Conservation (phyloP, 2,797 vertebrate species). For the Varecia variegata region DNA sequence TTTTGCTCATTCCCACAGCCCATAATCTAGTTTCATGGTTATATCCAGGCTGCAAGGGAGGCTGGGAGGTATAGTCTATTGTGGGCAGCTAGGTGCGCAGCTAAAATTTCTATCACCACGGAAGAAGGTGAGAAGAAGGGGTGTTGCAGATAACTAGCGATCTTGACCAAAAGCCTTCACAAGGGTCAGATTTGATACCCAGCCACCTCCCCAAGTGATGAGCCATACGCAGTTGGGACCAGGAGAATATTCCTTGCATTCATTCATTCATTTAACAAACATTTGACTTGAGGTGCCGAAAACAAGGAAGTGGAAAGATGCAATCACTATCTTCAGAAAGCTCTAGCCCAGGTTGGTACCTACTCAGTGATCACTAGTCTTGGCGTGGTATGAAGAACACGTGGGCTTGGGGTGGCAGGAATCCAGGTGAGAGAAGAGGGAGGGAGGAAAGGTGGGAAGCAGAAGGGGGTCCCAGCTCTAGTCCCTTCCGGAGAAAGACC, state of each 20-base stretch:
- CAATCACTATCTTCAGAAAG: neutral
- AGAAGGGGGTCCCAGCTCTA: accelerated
- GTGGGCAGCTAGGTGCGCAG: neutral
- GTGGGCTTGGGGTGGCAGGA: accelerated
- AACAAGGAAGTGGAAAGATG: neutral
- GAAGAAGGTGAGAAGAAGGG: too few relatives aligned
- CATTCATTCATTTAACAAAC: neutral
- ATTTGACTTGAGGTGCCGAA: neutral
- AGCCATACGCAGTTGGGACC: neutral
- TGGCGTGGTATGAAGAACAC: neutral
- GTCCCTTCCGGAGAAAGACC: neutral
- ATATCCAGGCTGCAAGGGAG: neutral
- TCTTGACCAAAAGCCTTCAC: neutral
- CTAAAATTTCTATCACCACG: neutral
- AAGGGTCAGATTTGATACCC: neutral
- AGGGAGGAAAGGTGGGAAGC: neutral
- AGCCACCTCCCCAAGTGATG: neutral
- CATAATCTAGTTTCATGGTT: neutral
- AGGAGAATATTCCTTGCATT: neutral
- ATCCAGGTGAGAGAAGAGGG: too few relatives aligned
- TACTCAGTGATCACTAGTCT: neutral
- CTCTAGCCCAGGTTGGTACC: neutral
- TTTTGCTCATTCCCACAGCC: neutral
- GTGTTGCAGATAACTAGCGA: neutral
- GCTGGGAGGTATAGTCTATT: neutral